Evolutionary conservation across 2,888 invertebrate species (phyloP), one percentile per base, ranked within the genome.

Genomic region (Schizotus pectinicornis): DNA sequence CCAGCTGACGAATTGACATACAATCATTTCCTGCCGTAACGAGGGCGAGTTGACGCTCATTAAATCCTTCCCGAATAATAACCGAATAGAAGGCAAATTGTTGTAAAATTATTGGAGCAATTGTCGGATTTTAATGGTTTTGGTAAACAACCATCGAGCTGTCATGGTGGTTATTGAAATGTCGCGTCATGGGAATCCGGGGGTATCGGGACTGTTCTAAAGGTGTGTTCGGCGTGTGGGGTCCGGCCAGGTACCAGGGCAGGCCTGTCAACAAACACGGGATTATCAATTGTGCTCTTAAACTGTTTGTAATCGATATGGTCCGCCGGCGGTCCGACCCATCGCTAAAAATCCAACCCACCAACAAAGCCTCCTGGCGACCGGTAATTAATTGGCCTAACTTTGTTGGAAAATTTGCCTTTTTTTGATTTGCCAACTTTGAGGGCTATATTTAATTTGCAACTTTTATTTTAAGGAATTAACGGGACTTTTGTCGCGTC

Each of bases 221-320:
- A 74, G 74, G 75, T 74, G 74, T 73, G 71, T 63, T 64, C 69
- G 63, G 62, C 72, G 72, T 73, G 77, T 76, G 75, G 70, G 75
- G 77, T 76, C 75, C 58, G 47, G 59, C 67, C 71, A 69, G 70
- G 69, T 68, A 69, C 62, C 53, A 61, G 62, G 62, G 64, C 60
- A 67, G 71, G 68, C 72, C 73, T 76, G 76, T 77, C 76, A 77
- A 77, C 77, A 78, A 75, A 78, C 77, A 79, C 70, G 70, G 69
- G 79, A 79, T 79, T 79, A 79, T 65, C 77, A 74, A 79, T 79
- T 79, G 78, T 79, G 65, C 63, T 66, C 71, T 76, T 78, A 78
- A 79, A 77, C 74, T 76, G 75, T 77, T 73, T 76, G 78, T 77
- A 77, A 78, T 75, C 74, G 77, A 78, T 77, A 74, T 63, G 65